Percentiles rank a stretch among this genome's conserved stretches.
These are phyloP conservation scores for Pseudopodoces humilis DNA, from an alignment of 2,113 vertebrate species.

Conservation along the genomic window DNA sequence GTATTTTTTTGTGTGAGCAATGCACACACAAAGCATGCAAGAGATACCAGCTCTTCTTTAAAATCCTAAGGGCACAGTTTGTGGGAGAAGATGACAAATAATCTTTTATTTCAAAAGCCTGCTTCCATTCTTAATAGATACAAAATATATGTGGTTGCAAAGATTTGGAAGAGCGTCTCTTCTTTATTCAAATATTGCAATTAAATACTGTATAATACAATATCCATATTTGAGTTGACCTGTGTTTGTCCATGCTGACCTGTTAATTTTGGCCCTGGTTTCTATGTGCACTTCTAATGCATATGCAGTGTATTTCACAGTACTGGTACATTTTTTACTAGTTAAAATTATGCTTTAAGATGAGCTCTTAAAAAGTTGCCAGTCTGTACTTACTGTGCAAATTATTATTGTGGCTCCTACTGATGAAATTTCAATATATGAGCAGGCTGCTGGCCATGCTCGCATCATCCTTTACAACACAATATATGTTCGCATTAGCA, in stretches of 20 bases:
- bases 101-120: fast-evolving
- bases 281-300: neutral
- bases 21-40: neutral
- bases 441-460: neutral
- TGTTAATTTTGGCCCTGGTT: neutral
- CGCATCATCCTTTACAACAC: neutral
- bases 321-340: neutral
- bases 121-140: neutral
- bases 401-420: neutral
- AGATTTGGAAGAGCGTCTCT: fast-evolving
- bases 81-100: neutral
- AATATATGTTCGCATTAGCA: neutral
- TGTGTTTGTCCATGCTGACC: neutral
- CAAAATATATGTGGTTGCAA: neutral
- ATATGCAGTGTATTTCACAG: neutral
- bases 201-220: neutral
- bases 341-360: neutral
- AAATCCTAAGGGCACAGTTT: neutral
- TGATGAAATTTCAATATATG: neutral
- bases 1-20: neutral
- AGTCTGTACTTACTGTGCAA: neutral
- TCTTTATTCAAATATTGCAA: neutral
- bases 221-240: neutral
- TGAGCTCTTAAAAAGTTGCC: neutral
- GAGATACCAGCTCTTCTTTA: neutral